phyloP scores from a whole-genome alignment of 2,888 invertebrate genomes.

The Neoascia interrupta region DNA sequence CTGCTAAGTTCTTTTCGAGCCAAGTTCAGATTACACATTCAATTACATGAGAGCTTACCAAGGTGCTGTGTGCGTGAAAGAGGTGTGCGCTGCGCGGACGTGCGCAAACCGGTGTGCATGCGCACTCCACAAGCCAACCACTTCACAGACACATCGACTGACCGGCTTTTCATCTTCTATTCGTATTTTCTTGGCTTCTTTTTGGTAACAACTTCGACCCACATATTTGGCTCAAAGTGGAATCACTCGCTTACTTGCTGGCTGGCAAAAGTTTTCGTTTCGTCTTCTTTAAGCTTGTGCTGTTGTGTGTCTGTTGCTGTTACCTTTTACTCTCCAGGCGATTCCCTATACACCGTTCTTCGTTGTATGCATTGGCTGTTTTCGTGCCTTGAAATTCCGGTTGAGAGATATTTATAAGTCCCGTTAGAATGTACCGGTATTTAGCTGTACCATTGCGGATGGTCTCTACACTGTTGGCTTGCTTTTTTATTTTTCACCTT shows the following conservation, averaged over 20 bases:
- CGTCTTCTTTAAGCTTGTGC: constrained; percentile 21
- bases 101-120: constrained; percentile 40
- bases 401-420: constrained; percentile 73
- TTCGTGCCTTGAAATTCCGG: constrained; percentile 71
- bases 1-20: too few relatives aligned
- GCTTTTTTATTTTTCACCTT: constrained; percentile 6
- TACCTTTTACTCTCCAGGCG: constrained; percentile 26
- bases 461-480: constrained; percentile 28
- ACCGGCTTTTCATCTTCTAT: constrained; percentile 30
- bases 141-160: constrained; percentile 27
- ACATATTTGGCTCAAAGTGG: constrained; percentile 53
- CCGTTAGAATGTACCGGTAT: constrained; percentile 73
- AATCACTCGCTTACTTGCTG: constrained; percentile 29
- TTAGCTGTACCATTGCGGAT: constrained; percentile 40
- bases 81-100: constrained; percentile 3
- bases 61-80: too few relatives aligned
- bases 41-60: too few relatives aligned
- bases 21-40: too few relatives aligned
- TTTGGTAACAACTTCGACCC: constrained; percentile 60
- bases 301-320: not conserved
- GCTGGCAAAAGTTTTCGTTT: not conserved
- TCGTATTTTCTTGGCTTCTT: not conserved
- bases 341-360: constrained; percentile 33
- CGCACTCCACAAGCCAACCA: constrained; percentile 6
- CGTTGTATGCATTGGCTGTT: constrained; percentile 17